These are phyloP conservation scores for Euzetes globulus DNA, from an alignment of 2,888 invertebrate species.

Conservation along the genomic window DNA sequence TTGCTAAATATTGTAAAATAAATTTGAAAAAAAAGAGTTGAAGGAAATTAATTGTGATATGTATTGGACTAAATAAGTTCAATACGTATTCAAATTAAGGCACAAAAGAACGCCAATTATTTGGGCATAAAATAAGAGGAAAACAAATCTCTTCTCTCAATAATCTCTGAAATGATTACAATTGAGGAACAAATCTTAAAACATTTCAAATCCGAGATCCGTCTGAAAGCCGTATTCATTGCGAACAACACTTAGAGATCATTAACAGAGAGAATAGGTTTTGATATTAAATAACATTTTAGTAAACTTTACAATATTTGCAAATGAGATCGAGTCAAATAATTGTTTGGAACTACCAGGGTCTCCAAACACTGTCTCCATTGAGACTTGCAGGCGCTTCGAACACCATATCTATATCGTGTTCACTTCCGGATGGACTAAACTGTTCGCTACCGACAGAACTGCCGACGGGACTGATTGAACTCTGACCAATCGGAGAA, in stretches of 20 bases:
- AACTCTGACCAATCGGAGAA: constrained; percentile 2
- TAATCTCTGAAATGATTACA: constrained; percentile 9
- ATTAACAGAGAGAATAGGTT: not conserved
- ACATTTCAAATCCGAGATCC: constrained; percentile 15
- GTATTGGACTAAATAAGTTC: not conserved
- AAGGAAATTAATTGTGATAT: not conserved
- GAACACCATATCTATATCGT: constrained; percentile 9
- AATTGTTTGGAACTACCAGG: constrained; percentile 7
- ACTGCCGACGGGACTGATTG: constrained; percentile 11
- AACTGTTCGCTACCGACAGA: constrained; percentile 8
- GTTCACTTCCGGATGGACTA: constrained; percentile 23
- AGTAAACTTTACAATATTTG: constrained; percentile 2
- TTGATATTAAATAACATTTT: not conserved
- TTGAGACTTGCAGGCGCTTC: not conserved
- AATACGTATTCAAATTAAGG: not conserved
- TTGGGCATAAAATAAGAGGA: not conserved
- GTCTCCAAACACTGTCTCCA: constrained; percentile 17
- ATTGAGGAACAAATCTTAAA: not conserved
- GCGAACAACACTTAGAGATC: constrained; percentile 25
- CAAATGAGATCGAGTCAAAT: not conserved
- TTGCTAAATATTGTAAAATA: constrained; percentile 16
- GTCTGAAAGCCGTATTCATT: constrained; percentile 22
- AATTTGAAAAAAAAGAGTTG: not conserved
- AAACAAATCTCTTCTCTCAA: not conserved
- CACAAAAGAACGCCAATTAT: constrained; percentile 9